Base-by-base conservation (phyloP, 2,113 vertebrate genomes). In the Manacus vitellinus region DNA sequence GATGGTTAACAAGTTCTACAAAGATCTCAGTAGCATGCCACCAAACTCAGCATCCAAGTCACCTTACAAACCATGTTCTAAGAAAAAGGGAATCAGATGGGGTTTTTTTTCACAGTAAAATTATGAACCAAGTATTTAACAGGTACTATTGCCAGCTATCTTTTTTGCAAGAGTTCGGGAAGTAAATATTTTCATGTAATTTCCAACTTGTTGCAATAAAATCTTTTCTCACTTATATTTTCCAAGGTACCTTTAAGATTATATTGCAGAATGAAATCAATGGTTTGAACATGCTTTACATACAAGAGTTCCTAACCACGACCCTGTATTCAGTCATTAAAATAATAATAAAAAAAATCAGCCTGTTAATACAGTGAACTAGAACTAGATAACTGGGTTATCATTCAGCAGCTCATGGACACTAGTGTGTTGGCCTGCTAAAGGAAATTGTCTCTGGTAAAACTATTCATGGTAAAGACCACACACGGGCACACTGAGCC, bases 141-240 rank as follows among this genome's bases (percentile, higher is more conserved):
- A 73, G 28, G 43, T 52, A 8, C 72, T 63, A 2, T 22, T 61
- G 65, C 43, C 76, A 87, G 33, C 22, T 67, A 1, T 59, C 14
- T 63, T 66, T 83, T 88, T 76, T 88, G 72, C 43, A 59, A 43
- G 39, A 91, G 6, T 75, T 82, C 0, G 6, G 54, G 68, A 95
- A 91, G 33, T 31, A 59, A 89, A 10, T 30, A 30, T 66, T 93
- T 82, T 30, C 25, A 66, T 56, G 41, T 84, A 25, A 80, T 71
- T 94, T 88, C 66, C 47, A 82, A n/a, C 24, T 72, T 67, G 27
- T 43, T 83, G 51, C 72, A 91, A 91, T 92, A 92, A 94, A 85
- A 39, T 62, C 6, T 85, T 86, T 44, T 27, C 37, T 76, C 0
- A 0, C 18, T 91, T 73, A 59, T 23, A 71, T 88, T 88, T 93